phyloP scores from a whole-genome alignment of 2,797 vertebrate species.

The Acanthis flammea region DNA sequence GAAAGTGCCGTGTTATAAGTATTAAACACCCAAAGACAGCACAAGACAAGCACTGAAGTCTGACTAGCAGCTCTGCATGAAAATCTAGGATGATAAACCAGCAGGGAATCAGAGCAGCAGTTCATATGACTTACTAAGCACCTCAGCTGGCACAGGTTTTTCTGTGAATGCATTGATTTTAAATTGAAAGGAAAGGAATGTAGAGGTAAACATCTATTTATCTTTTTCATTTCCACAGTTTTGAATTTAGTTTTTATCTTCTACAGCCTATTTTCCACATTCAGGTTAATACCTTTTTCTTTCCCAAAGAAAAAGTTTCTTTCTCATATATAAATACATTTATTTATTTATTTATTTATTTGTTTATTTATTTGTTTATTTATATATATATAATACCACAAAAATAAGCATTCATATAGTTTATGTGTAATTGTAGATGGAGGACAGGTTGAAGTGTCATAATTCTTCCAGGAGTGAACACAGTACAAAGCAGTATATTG shows the following conservation, averaged over 20 bases:
- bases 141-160: neutral
- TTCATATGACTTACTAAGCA: constrained; percentile 12
- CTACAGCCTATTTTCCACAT: neutral
- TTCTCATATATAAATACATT: neutral
- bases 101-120: constrained; percentile 35
- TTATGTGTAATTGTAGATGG: neutral
- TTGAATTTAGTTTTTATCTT: neutral
- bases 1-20: neutral
- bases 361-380: too few species aligned
- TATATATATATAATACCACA: too few species aligned
- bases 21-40: constrained; percentile 45
- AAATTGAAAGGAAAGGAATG: constrained; percentile 64
- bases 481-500: neutral
- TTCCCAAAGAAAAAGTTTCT: neutral
- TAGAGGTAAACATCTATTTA: constrained; percentile 56
- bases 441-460: neutral
- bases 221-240: neutral
- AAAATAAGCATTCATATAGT: neutral
- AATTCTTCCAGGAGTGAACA: neutral
- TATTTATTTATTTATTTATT: too few species aligned
- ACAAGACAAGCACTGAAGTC: constrained; percentile 28
- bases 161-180: neutral
- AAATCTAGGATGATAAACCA: constrained; percentile 21
- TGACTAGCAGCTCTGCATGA: constrained; percentile 25
- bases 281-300: neutral